These are phyloP conservation scores for Tortrix viridana DNA, from an alignment of 2,888 invertebrate species.

Conservation along the genomic window DNA sequence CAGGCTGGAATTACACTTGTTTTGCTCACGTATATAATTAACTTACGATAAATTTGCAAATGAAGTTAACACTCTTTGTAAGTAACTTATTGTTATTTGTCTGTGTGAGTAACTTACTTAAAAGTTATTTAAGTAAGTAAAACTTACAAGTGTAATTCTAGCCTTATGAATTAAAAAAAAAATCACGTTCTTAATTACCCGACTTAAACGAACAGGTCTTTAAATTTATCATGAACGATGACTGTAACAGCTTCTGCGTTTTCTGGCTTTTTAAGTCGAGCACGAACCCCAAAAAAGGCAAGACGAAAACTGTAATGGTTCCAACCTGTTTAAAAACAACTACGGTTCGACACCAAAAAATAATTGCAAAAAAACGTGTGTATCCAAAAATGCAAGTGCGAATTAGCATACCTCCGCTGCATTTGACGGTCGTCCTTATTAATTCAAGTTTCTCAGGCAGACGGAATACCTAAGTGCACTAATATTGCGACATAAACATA, in stretches of 20 bases:
- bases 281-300: slow-evolving; percentile 8
- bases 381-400: slow-evolving; percentile 26
- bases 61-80: no score
- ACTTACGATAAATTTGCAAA: no score
- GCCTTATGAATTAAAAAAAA: no score
- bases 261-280: background rate
- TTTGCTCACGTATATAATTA: no score
- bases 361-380: slow-evolving; percentile 11
- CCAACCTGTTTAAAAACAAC: background rate
- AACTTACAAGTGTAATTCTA: no score
- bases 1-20: no score
- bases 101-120: no score
- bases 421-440: slow-evolving; percentile 28
- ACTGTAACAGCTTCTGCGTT: background rate
- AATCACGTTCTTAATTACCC: background rate
- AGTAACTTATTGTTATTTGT: no score
- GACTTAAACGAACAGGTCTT: background rate
- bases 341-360: background rate
- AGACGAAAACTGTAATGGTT: background rate
- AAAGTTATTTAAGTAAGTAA: no score
- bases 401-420: slow-evolving; percentile 15
- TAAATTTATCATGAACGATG: background rate
- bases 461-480: slow-evolving; percentile 20
- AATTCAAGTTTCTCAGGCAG: slow-evolving; percentile 23
- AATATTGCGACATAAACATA: slow-evolving; percentile 16